Evolutionary conservation across 2,113 vertebrate genomes (phyloP), one percentile per base, ranked within the genome.

Genomic region (Solea senegalensis): DNA sequence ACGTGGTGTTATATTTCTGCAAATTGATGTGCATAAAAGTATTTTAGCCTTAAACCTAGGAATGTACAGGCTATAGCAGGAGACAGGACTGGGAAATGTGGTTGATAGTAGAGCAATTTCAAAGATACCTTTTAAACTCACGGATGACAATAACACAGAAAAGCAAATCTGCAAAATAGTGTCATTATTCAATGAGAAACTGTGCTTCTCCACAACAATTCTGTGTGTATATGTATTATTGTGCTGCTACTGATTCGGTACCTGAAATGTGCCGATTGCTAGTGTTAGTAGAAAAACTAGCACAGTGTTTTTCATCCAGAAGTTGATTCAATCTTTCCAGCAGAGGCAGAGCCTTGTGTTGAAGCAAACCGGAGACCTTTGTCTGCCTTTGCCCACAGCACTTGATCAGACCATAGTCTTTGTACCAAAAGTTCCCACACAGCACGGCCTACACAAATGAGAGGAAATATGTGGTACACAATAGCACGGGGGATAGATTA

Each of bases 391-490:
- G 69, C 26, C 76, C 74, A 9, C 81, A 72, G 65, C 89, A 81
- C 48, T 82, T 78, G 34, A 67, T 46, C 67, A 90, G 69, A 4
- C 93, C 88, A 5, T 94, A 94, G 65, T 94, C 95, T 49, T 90
- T 94, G 81, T 93, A 95, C 82, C 95, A 92, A 52, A 88, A 91
- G 3, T 80, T 81, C 14, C 94, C 95, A 15, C 90, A 87, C 53
- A 91, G 74, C 27, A 94, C 77, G 5, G 86, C 86, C 96, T 97
- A 82, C 8, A 89, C 55, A 44, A 58, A 67, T 58, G 84, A 44
- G 10, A 49, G 26, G 72, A 8, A 49, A 26, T 21, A 14, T 1
- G 8, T 2, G 11, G 27, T 1, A 76, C 10, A 67, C n/a, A 58
- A 45, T n/a, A 46, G 44, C 12, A n/a, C 15, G 3, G 16, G 8